A percentile compares a stretch with the other conserved stretches of the same genome.
These are phyloP conservation scores for Limosa lapponica DNA, from an alignment of 2,797 vertebrate species.

Conservation along the genomic window DNA sequence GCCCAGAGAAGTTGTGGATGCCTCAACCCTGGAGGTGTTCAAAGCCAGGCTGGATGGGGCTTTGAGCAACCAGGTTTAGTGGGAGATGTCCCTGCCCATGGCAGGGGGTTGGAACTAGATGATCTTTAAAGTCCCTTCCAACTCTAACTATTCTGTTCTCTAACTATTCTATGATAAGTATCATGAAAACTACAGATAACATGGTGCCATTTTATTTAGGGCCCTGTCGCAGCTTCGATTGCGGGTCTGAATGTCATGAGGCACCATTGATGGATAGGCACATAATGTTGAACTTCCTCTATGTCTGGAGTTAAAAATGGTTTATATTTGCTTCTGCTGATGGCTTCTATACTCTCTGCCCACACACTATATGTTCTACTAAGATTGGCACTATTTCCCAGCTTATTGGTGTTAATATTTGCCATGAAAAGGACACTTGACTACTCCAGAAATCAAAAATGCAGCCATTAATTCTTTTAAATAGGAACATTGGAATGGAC, in stretches of 20 bases:
- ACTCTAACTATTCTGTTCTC: no score
- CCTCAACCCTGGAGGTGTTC: no score
- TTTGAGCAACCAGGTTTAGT: no score
- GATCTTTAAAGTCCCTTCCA: no score
- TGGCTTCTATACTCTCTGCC: not conserved
- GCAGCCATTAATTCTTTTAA: not conserved
- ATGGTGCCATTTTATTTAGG: not conserved
- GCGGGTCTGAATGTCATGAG: not conserved
- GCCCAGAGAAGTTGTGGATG: no score
- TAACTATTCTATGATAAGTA: not conserved
- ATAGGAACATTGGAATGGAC: not conserved
- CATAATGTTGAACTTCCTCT: not conserved
- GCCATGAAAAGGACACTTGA: not conserved
- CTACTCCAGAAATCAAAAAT: not conserved
- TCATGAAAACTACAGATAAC: fast-evolving
- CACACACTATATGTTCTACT: not conserved
- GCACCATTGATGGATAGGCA: not conserved
- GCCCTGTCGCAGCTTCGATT: not conserved
- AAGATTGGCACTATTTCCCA: not conserved
- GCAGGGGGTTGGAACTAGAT: no score
- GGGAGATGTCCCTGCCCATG: no score
- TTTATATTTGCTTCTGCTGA: not conserved
- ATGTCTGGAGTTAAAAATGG: not conserved
- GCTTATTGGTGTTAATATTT: not conserved
- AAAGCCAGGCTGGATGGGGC: no score